These are phyloP conservation scores for Phortica okadai DNA, from an alignment of 2,888 invertebrate species.

Conservation along the genomic window DNA sequence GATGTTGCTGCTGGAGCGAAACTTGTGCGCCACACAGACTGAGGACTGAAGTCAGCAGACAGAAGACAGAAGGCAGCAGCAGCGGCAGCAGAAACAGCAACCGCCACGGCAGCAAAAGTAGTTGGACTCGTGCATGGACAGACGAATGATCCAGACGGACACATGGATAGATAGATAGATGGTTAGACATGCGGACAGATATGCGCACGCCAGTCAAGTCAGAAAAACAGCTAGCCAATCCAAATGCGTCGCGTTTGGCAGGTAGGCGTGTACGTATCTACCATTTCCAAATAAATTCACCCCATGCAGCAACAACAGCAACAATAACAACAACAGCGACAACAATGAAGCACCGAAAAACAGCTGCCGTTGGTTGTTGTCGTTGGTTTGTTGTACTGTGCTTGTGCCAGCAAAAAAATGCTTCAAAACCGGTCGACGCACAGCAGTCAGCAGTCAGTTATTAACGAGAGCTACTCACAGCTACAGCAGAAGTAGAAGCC, in stretches of 20 bases:
- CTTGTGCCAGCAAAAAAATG: slow-evolving; percentile 48
- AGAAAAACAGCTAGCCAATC: slow-evolving; percentile 58
- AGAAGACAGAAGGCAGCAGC: slow-evolving; percentile 38
- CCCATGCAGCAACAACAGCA: slow-evolving; percentile 57
- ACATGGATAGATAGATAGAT: not conserved
- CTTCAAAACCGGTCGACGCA: slow-evolving; percentile 73
- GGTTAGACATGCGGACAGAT: slow-evolving; percentile 12
- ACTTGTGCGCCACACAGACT: slow-evolving; percentile 19
- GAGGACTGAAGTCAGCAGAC: slow-evolving; percentile 35
- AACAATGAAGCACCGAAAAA: slow-evolving; percentile 9
- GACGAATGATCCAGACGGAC: not conserved
- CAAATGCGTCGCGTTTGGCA: slow-evolving; percentile 54
- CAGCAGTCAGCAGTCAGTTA: slow-evolving; percentile 73
- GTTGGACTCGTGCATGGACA: slow-evolving; percentile 35
- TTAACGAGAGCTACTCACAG: slow-evolving; percentile 73
- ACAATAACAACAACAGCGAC: slow-evolving; percentile 31
- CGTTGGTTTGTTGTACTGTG: slow-evolving; percentile 38
- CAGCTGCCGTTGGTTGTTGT: slow-evolving; percentile 46
- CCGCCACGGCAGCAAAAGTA: slow-evolving; percentile 67
- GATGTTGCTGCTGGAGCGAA: slow-evolving; percentile 6
- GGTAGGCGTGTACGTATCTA: slow-evolving; percentile 71
- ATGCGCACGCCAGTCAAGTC: slow-evolving; percentile 32
- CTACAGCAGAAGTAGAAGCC: slow-evolving; percentile 56
- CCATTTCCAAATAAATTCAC: slow-evolving; percentile 71
- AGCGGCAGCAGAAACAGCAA: slow-evolving; percentile 51